Conservation (phyloP, 1,140 invertebrate genomes). For the Brachionus rotundiformis region DNA sequence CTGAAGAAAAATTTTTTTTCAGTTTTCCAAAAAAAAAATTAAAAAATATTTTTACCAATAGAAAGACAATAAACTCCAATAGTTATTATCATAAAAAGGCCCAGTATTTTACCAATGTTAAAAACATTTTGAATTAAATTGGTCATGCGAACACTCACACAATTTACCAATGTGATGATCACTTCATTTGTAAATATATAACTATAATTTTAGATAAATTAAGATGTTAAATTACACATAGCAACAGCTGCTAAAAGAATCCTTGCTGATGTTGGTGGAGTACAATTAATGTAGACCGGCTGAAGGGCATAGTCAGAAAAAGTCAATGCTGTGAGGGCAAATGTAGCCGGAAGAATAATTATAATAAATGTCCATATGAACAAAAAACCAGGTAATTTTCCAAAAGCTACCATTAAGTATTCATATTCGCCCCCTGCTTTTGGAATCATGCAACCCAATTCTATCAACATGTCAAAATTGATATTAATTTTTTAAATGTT, state of each 20-base stretch:
- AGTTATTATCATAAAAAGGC: conserved; percentile 62
- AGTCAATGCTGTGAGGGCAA: conserved; percentile 93
- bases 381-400: conserved; percentile 59
- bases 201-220: neutral
- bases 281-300: conserved; percentile 70
- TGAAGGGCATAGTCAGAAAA: conserved; percentile 92
- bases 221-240: conserved; percentile 12
- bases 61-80: conserved; percentile 55
- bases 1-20: too few relatives aligned
- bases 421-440: conserved; percentile 53
- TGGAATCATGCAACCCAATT: conserved; percentile 70
- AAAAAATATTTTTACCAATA: conserved; percentile 31
- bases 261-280: neutral
- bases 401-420: conserved; percentile 65
- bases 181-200: conserved; percentile 54
- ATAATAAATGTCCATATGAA: conserved; percentile 58
- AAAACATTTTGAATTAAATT: conserved; percentile 62
- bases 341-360: conserved; percentile 78
- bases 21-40: too few relatives aligned
- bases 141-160: conserved; percentile 61
- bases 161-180: conserved; percentile 62
- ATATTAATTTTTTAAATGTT: neutral
- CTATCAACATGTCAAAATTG: conserved; percentile 66
- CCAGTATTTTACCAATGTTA: conserved; percentile 61
- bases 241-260: neutral